Base-by-base conservation (phyloP, 2,113 vertebrate genomes). In the Zosterops pallidus region DNA sequence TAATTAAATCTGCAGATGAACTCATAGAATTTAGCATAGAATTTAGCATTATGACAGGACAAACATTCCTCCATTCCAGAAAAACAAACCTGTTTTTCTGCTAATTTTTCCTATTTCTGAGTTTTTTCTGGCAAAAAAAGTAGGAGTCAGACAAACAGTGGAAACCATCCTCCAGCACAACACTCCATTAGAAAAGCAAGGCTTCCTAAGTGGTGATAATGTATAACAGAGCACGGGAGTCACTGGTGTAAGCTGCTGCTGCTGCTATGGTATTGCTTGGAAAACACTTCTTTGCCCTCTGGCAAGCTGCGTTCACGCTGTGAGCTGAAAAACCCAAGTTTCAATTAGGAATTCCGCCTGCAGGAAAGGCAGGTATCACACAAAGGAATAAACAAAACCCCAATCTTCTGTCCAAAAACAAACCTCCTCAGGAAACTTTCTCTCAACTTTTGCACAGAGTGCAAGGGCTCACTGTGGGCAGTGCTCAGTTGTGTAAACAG, bases 301-400 rank as follows among this genome's bases (percentile, higher is more conserved):
- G 68, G 64, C 50, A 83, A 19, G 35, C 46, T 46, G 18, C 0
- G 0, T 28, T 57, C 3, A 0, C 46, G 68, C 31, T 6, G 3
- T 31, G 33, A 89, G 47, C 29, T 78, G 21, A 86, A 79, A 21
- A n/a, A 70, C 49, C 49, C 39, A 44, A 77, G 42, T 28, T 23
- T 46, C 44, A 6, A 0, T 11, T 26, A 16, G 77, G 65, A 91
- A 82, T 86, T 92, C 35, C 82, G 26, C 59, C 74, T 0, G 1
- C 35, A 83, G 71, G 28, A 94, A 83, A 83, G 59, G 80, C 35
- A 83, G 2, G 1, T 52, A 62, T 49, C 35, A 24, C 56, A 67
- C 20, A 62, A 53, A 80, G 68, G 46, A 74, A 93, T 23, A 68
- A 79, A 90, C 17, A 83, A 88, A 65, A 2, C 16, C 25, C 4